Evolutionary conservation across 2,113 vertebrate species (phyloP).

Genomic region (Montifringilla adamsi): DNA sequence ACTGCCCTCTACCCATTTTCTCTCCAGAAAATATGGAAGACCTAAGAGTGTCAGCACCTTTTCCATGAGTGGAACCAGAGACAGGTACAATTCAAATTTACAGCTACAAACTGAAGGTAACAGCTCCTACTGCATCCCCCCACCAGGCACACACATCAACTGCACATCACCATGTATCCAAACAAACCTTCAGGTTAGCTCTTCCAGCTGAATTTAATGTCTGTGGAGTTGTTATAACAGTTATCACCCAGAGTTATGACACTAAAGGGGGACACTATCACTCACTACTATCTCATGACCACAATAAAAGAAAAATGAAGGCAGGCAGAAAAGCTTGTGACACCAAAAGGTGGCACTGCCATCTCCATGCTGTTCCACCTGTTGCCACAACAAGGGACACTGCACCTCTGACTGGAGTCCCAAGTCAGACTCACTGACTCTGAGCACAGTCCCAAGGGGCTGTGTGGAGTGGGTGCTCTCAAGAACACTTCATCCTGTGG

Average conservation of each 20-base stretch:
- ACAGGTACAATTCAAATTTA: background rate
- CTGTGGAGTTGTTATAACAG: background rate
- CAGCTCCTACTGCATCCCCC: background rate
- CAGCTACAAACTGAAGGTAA: background rate
- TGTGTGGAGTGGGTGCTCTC: background rate
- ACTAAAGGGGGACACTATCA: background rate
- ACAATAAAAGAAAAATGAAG: background rate
- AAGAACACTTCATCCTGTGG: background rate
- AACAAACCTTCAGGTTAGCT: background rate
- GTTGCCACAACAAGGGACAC: background rate
- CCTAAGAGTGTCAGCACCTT: background rate
- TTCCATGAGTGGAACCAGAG: background rate
- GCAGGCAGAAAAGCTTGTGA: background rate
- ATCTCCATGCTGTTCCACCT: background rate
- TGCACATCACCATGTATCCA: background rate
- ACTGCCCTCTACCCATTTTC: background rate
- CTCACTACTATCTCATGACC: background rate
- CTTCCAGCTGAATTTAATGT: background rate
- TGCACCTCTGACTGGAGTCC: background rate
- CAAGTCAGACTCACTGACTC: no score
- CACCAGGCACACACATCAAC: background rate
- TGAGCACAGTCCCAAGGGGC: accelerated
- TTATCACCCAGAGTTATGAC: background rate
- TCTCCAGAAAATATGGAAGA: background rate
- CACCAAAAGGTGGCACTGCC: background rate